These are phyloP conservation scores for Aphis craccivora DNA, from an alignment of 1,140 invertebrate species.

Conservation along the genomic window DNA sequence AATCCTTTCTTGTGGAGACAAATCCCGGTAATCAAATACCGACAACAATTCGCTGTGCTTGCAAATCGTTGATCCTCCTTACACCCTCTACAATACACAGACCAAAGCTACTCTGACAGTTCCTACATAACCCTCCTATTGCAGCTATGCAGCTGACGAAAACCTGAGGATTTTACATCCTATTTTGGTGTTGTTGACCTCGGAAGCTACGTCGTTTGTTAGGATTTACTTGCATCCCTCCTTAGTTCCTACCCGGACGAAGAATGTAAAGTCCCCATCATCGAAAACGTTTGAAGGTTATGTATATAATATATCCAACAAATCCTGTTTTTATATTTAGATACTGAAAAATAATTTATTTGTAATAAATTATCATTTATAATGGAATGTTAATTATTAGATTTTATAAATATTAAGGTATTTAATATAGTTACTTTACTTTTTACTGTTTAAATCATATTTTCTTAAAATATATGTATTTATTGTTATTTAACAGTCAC, in stretches of 20 bases:
- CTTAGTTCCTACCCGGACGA: neutral
- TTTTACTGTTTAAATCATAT: neutral
- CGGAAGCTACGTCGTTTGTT: neutral
- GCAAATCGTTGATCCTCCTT: neutral
- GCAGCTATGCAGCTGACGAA: neutral
- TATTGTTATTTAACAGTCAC: neutral
- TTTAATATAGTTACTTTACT: neutral
- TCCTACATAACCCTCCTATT: neutral
- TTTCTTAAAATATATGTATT: neutral
- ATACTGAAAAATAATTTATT: neutral
- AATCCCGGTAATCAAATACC: slow-evolving; percentile 45
- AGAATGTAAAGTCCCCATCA: neutral
- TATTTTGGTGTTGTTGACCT: slow-evolving; percentile 6
- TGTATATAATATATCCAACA: neutral
- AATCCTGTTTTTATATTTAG: neutral
- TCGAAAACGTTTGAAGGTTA: neutral
- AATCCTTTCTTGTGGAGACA: slow-evolving; percentile 29
- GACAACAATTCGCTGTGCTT: slow-evolving; percentile 1
- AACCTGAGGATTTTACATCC: slow-evolving; percentile 17
- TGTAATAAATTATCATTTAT: neutral
- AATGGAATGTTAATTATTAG: too few species aligned
- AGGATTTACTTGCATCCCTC: slow-evolving; percentile 14
- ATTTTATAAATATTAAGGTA: neutral
- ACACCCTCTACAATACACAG: neutral
- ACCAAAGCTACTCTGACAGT: slow-evolving; percentile 37